Evolutionary conservation across 2,888 invertebrate genomes (phyloP), one percentile per base, ranked within the genome.

Genomic region (Drosophila longiperda): DNA sequence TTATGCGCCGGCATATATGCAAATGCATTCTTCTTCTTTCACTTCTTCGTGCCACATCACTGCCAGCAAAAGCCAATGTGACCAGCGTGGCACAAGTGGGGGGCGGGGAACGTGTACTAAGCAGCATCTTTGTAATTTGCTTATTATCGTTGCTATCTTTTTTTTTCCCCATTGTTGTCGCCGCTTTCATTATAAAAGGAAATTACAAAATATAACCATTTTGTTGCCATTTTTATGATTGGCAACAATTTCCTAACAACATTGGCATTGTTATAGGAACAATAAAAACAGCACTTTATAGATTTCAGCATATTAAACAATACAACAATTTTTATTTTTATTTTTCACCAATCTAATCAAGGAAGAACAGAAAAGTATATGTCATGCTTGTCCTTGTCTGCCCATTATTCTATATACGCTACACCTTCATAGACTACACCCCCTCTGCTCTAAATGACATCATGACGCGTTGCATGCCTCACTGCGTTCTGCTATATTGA

Each of bases 1-100:
- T 88, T 88, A 88, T 86, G 75, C 69, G 68, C 67, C 73, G 78
- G 75, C 83, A 83, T 78, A 82, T 85, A 77, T 85, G 83, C 80
- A 82, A 85, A 85, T 85, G 59, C 57, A 45, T 65, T 49, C 38
- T 45, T 17, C 62, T 36, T n/a, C n/a, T n/a, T 26, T 4, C 4
- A 12, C 38, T 36, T 54, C 20, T 20, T 23, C 20, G 29, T 61
- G 60, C 62, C 69, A 66, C 71, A 75, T 49, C 66, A 61, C 48
- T 23, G 59, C 49, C 59, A 69, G 58, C 45, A 20, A 52, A 52
- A 45, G 45, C 49, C 61, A 42, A 52, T 23, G 1, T 45, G 26
- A 42, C 50, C 62, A 45, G 54, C 33, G 63, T 53, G 54, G 50
- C 42, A 54, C 4, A 45, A 23, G 23, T 20, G 15, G 23, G 15